Evolutionary conservation across 2,888 invertebrate genomes (phyloP), one percentile per base, ranked within the genome.

Genomic region (Phalera bucephala): DNA sequence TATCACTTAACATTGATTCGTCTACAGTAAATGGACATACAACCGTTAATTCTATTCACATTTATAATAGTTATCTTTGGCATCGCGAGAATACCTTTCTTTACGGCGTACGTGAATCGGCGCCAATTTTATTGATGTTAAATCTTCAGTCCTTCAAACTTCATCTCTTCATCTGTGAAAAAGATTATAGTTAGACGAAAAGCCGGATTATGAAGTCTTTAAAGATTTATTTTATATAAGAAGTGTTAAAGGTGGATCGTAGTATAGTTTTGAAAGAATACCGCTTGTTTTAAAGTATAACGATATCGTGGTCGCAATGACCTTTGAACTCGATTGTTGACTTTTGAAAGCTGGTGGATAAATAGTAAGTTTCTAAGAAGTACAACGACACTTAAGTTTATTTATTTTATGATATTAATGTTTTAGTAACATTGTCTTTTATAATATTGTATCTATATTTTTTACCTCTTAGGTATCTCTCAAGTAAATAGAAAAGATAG

Each of bases 11-110:
- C 72, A 72, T 68, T 65, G 64, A 70, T 69, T 68, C 55, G 57
- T 57, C 88, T 88, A 88, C 84, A 73, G 75, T 88, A 88, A 86
- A 87, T 88, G 88, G 88, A 88, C 88, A 85, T 80, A 84, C 75
- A 86, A 82, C 82, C 77, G 68, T 74, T 74, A 64, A 62, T 47
- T 52, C 73, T 81, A 80, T 68, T 76, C 77, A 71, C 71, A 64
- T 79, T 65, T 71, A 76, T 75, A 77, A 55, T 58, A 41, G 61
- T 61, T 61, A 55, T 17, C 47, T 75, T 88, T 88, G 88, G 88
- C 88, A 86, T 80, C 81, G 50, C 54, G 84, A 85, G 85, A 82
- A 51, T 49, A 57, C 46, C 52, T 30, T 57, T 56, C 57, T 53
- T 46, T 51, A 49, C 36, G 46, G 40, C 38, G n/a, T n/a, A n/a